Base-by-base conservation (phyloP, 1,140 invertebrate genomes). In the Phthorimaea operculella region DNA sequence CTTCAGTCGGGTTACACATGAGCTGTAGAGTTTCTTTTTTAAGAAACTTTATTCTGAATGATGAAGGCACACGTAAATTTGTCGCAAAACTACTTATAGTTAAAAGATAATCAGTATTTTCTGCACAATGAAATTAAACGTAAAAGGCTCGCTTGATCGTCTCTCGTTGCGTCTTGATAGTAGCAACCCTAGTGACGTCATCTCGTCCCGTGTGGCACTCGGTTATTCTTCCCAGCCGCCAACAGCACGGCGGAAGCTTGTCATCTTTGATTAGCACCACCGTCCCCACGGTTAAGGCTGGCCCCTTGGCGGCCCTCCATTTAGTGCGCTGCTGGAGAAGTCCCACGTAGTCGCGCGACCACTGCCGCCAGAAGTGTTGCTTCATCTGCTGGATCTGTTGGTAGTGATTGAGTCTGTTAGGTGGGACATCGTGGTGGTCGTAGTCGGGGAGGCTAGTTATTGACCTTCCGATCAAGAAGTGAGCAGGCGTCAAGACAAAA, bases 251-350 rank as follows among this genome's bases (percentile, higher is more conserved):
- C 5, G 15, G 47, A 6, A 49, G 47, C 5, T 17, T 14, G 5
- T 49, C n/a, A 4, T 49, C 47, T 17, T 18, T 9, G 6, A 49
- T n/a, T 7, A 49, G 47, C 47, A 49, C 47, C 47, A 49, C n/a
- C 3, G 47, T 49, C 8, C 47, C 47, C 16, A 7, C 47, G 9
- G 6, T 5, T 7, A 49, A 7, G 4, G 7, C 14, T 3, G 15
- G 47, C 15, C 47, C 47, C 18, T 49, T 49, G 47, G 5, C 4
- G 47, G 5, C 21, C 9, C 47, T 4, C 47, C 47, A 49, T 21
- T 49, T 49, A 17, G 6, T 21, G 18, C 47, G 47, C 18, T 49
- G 5, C 47, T 49, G 47, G 3, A 49, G 47, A 8, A 49, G 9
- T 9, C 47, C 6, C 6, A 49, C 21, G 18, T 49, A 49, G 18